Base-by-base conservation (phyloP, 1,140 invertebrate species). In the Eciton burchellii region DNA sequence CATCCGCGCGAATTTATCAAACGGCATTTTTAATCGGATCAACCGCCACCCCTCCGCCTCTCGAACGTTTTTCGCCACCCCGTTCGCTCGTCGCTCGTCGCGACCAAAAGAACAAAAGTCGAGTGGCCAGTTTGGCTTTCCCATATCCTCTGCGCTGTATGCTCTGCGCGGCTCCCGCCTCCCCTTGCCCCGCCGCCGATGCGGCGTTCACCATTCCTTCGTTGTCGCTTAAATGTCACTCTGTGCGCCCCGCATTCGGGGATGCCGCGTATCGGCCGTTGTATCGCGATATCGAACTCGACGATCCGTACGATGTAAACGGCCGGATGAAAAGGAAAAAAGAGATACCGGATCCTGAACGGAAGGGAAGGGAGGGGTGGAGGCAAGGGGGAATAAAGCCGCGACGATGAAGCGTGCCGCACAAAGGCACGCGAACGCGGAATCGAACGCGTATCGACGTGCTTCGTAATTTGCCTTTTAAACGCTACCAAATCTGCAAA, bases 11-110 rank as follows among this genome's bases (percentile, higher is more conserved):
- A 79, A 79, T 79, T 79, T 79, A 79, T 79, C 63, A 62, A 57
- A 79, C 35, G 63, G 35, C 74, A 79, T 79, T 79, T 79, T 79
- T 79, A 79, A 79, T 79, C 74, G 63, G 63, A 68, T 79, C 74
- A 79, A 56, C 49, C 52, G 63, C 49, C 35, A n/a, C 14, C 12
- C 62, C 45, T n/a, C n/a, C n/a, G n/a, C 21, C 11, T 68, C 35
- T 68, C 47, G 16, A 56, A 68, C 49, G 19, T 41, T 77, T 77
- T 54, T 54, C 14, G 4, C 11, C 63, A n/a, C 45, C 52, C 45
- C 35, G 12, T 29, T 19, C 29, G 1, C 21, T 24, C 43, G n/a
- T 41, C 35, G 21, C 56, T 70, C 63, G 26, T 45, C 65, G 76
- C 71, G 57, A 73, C 6, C 9, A 24, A 65, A n/a, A 62, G 56